phyloP scores from a whole-genome alignment of 2,797 vertebrate genomes.

The Dipus sagitta region DNA sequence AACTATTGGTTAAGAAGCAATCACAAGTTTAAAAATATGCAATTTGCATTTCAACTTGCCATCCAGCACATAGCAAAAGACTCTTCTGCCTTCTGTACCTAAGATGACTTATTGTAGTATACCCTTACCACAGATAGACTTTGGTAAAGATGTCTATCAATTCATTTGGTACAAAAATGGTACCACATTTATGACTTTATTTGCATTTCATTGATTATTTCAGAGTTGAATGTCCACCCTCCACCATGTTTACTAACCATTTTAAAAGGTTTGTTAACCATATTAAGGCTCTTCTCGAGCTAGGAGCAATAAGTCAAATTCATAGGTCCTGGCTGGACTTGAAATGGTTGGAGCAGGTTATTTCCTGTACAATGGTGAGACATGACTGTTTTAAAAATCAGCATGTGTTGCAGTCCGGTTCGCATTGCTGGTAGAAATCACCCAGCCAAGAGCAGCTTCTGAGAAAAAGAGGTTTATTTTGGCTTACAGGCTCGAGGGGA shows the following conservation, averaged over 20 bases:
- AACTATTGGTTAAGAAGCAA: background rate
- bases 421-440: too few species aligned
- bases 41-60: background rate
- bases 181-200: background rate
- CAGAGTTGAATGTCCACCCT: background rate
- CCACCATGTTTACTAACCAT: background rate
- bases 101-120: background rate
- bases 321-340: background rate
- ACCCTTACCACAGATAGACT: background rate
- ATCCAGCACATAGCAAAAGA: constrained; percentile 22
- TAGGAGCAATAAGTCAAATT: background rate
- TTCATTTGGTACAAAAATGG: background rate
- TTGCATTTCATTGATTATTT: constrained; percentile 19
- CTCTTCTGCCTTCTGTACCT: background rate
- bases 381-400: background rate
- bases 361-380: background rate
- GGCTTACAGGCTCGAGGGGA: too few species aligned
- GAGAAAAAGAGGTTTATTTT: too few species aligned
- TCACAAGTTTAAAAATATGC: background rate
- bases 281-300: constrained; percentile 10
- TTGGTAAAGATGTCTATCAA: background rate
- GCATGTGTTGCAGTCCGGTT: too few species aligned
- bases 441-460: too few species aligned
- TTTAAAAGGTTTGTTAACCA: background rate
- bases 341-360: background rate